Evolutionary conservation across 2,888 invertebrate genomes (phyloP), one percentile per base, ranked within the genome.

Genomic region (Sesia bembeciformis): DNA sequence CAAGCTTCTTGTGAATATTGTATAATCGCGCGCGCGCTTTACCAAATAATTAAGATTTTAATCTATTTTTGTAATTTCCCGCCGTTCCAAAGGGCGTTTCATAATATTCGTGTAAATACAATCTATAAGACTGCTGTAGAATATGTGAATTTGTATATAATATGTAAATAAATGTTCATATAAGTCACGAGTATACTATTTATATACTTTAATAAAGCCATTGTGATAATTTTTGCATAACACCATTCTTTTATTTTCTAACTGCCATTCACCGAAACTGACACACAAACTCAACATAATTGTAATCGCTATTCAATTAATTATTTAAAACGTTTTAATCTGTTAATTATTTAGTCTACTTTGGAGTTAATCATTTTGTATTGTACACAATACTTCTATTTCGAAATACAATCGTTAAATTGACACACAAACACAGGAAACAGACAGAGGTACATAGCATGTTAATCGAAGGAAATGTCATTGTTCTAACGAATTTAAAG

Each of bases 161-260:
- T 68, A 65, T 89, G 86, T 87, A 87, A 82, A 88, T 86, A 85
- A 70, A 78, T 87, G 87, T 88, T 81, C 81, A 87, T 85, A 81
- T 81, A 87, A 88, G 86, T 88, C 86, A 86, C 85, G 70, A 85
- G 86, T 88, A 87, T 88, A 89, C 88, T 88, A 88, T 88, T 89
- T 89, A 89, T 89, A 87, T 89, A 89, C 81, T 87, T 88, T 87
- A 88, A 89, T 88, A 89, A 89, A 89, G 87, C 86, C 86, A 89
- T 89, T 89, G 89, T 89, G 89, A 89, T 89, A 88, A 88, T 86
- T 88, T 85, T 88, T 88, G 84, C 84, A 87, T 77, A 80, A 58
- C 60, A 43, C 57, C 61, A 62, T 70, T 63, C 68, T 78, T 78
- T 76, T 70, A 74, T 79, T 82, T 54, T 46, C 39, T 23, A n/a